Evolutionary conservation across 2,888 invertebrate species (phyloP), one percentile per base, ranked within the genome.

Genomic region (Pristionchus japonicus): DNA sequence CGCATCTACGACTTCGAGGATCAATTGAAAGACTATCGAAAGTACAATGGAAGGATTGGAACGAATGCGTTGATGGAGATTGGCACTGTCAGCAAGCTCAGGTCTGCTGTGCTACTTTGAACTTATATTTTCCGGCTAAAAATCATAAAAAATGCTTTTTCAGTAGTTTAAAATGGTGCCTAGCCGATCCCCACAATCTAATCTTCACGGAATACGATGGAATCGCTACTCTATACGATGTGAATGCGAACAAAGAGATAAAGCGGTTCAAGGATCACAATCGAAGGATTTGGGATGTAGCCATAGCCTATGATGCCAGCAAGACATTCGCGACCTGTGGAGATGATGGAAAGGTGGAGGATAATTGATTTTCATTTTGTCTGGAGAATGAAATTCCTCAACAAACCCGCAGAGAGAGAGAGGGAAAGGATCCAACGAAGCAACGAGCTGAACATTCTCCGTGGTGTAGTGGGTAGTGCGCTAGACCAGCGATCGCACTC

Each of bases 311-410:
- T 17, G 20, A 83, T 37, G 23, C 6, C 1, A 52, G 31, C 15
- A 17, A 2, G 2, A 31, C 23, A 40, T 77, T 83, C 34, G 82
- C 82, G 15, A 83, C 52, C n/a, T 49, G 49, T 23, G 82, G 82
- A 83, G 82, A 83, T 34, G 82, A 83, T 83, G 82, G 82, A 83
- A 83, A 83, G 82, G 82, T 83, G 20, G 31, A 31, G 23, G 13
- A 27, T n/a, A 23, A 64, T 64, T 11, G 64, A 64, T n/a, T 34
- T 1, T n/a, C 67, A 31, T 9, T 23, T 1, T 67, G 15, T 67
- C n/a, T 67, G 4, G 2, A 20, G 7, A 67, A 11, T 17, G 1
- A 31, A 23, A 31, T 67, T 11, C n/a, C 13, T n/a, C 17, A 67
- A n/a, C 67, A 7, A 20, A 13, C 11, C n/a, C n/a, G 27, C 9